Conservation (phyloP, 2,888 invertebrate species). For the Athalia rosae region DNA sequence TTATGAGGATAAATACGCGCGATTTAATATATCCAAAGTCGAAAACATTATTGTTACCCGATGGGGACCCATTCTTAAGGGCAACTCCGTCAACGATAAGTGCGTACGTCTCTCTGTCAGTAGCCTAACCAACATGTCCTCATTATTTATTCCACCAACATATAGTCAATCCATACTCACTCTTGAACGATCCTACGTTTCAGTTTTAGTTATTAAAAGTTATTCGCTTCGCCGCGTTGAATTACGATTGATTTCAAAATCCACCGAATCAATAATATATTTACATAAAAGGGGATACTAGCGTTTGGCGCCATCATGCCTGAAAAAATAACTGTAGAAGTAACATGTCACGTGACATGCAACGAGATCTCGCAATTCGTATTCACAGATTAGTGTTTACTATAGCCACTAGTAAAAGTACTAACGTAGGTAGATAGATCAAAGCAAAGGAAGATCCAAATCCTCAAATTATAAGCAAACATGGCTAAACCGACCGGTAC, state of each 20-base stretch:
- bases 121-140: conserved; percentile 76
- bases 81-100: conserved; percentile 49
- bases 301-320: conserved; percentile 78
- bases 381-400: conserved; percentile 46
- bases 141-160: conserved; percentile 74
- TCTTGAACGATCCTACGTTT: conserved; percentile 53
- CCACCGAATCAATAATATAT: conserved; percentile 68
- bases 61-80: conserved; percentile 19
- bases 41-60: conserved; percentile 10
- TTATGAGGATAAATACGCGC: conserved; percentile 65
- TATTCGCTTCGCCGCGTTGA: conserved; percentile 53
- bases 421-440: conserved; percentile 39
- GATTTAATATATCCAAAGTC: conserved; percentile 51
- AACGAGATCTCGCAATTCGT: conserved; percentile 66
- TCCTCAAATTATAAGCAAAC: conserved; percentile 51
- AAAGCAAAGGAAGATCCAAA: conserved; percentile 47
- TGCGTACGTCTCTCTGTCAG: conserved; percentile 68
- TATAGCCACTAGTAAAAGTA: too few relatives aligned
- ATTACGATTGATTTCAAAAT: conserved; percentile 51
- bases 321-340: conserved; percentile 75
- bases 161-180: conserved; percentile 69
- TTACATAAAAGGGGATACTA: conserved; percentile 73
- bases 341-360: conserved; percentile 75
- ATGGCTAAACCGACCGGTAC: conserved; percentile 24
- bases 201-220: conserved; percentile 42